Conservation (phyloP, 2,797 vertebrate species). For the Halcyon chelicuti region DNA sequence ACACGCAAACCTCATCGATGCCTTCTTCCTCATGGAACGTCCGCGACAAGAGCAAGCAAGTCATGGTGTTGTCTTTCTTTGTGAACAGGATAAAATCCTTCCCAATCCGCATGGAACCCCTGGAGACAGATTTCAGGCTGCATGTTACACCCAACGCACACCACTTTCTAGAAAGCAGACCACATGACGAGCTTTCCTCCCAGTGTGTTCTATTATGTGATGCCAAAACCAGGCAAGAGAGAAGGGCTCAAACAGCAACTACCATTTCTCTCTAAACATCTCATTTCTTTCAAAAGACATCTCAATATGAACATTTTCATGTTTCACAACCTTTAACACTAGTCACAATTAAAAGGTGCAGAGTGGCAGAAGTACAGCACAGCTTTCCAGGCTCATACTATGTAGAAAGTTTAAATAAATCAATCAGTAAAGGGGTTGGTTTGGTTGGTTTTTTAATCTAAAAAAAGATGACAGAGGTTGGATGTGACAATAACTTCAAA, state of each 20-base stretch:
- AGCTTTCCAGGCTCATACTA: background rate
- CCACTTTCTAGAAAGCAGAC: background rate
- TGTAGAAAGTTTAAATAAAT: background rate
- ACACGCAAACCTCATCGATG: slow-evolving; percentile 91
- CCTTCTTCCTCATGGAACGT: slow-evolving; percentile 98
- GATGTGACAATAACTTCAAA: background rate
- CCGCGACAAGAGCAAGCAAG: slow-evolving; percentile 94
- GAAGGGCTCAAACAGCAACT: background rate
- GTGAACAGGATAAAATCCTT: slow-evolving; percentile 99
- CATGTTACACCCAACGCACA: background rate
- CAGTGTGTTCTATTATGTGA: background rate
- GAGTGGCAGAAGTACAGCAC: background rate
- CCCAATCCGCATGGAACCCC: slow-evolving; percentile 98
- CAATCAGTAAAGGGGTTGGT: too few relatives aligned
- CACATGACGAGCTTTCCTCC: background rate
- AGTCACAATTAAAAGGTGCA: background rate
- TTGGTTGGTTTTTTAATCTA: too few relatives aligned
- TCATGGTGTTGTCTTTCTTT: slow-evolving; percentile 90
- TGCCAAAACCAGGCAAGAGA: background rate
- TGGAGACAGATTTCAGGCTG: slow-evolving; percentile 66
- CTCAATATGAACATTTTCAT: background rate
- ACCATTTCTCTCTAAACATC: background rate
- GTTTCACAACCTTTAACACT: background rate
- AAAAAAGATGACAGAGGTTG: background rate
- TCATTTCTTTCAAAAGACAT: background rate